phyloP scores from a whole-genome alignment of 1,140 invertebrate genomes.

The Panagrolaimus sp. region DNA sequence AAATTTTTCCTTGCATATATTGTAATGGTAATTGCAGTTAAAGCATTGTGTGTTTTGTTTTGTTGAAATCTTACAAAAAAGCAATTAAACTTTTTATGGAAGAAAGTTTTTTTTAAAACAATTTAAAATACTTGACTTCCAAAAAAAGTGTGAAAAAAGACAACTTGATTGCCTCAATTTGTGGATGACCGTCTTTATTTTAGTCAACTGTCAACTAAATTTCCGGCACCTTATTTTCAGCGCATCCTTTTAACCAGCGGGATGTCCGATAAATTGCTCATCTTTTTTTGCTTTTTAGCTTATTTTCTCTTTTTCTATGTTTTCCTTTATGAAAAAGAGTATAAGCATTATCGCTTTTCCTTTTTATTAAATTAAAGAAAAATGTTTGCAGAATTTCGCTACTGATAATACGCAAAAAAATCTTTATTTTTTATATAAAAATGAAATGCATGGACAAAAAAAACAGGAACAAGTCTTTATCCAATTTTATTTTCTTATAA shows the following conservation, averaged over 20 bases:
- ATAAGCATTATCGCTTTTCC: too few relatives aligned
- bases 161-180: constrained; percentile 9
- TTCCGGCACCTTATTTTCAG: constrained; percentile 14
- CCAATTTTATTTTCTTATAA: too few relatives aligned
- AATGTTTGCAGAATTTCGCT: background rate
- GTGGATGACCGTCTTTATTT: constrained; percentile 7
- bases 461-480: too few relatives aligned
- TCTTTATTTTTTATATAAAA: background rate
- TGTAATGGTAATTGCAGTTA: constrained; percentile 1
- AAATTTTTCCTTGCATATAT: background rate
- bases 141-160: constrained; percentile 9
- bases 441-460: too few relatives aligned
- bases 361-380: background rate
- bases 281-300: background rate
- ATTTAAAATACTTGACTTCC: background rate
- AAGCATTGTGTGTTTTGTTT: background rate
- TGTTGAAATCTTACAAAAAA: background rate
- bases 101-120: constrained; percentile 5
- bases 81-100: background rate
- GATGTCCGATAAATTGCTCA: background rate
- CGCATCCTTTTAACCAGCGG: constrained; percentile 1
- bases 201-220: background rate
- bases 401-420: background rate
- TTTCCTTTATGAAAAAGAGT: background rate
- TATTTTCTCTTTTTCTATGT: background rate